Conservation (phyloP, 2,888 invertebrate species). For the Erpobdella octoculata region DNA sequence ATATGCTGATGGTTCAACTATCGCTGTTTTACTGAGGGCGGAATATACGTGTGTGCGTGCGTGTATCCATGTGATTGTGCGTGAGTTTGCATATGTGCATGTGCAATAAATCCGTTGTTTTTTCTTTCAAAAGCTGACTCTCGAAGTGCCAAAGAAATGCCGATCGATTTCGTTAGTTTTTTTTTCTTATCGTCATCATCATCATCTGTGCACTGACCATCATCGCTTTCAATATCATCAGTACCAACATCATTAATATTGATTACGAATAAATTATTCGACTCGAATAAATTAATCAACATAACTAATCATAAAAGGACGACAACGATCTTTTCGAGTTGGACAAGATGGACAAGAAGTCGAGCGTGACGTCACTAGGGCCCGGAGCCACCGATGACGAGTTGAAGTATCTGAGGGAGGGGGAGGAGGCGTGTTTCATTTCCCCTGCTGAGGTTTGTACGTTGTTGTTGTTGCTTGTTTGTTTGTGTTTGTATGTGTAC, state of each 20-base stretch:
- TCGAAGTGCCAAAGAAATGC: not conserved
- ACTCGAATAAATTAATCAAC: too few relatives aligned
- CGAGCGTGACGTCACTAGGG: constrained; percentile 21
- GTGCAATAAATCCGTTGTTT: too few relatives aligned
- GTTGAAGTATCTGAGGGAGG: constrained; percentile 21
- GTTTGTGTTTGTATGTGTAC: not conserved
- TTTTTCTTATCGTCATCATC: not conserved
- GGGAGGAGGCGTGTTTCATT: not conserved
- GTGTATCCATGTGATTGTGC: too few relatives aligned
- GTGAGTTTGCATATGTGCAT: too few relatives aligned
- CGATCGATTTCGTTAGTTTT: constrained; percentile 8
- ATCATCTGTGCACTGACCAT: not conserved
- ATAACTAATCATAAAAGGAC: not conserved
- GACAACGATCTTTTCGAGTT: constrained; percentile 11
- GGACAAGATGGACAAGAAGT: not conserved
- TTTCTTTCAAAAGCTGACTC: too few relatives aligned
- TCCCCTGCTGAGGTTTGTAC: not conserved
- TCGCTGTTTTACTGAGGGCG: too few relatives aligned
- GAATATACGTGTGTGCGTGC: too few relatives aligned
- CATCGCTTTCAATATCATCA: not conserved
- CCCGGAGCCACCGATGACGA: constrained; percentile 15
- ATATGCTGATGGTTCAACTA: too few relatives aligned
- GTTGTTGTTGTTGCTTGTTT: too few relatives aligned
- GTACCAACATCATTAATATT: not conserved
- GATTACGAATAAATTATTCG: too few relatives aligned